Percentiles rank a stretch among this genome's conserved stretches.
phyloP scores from a whole-genome alignment of 2,888 invertebrate genomes.

The Drosophila peninsularis region DNA sequence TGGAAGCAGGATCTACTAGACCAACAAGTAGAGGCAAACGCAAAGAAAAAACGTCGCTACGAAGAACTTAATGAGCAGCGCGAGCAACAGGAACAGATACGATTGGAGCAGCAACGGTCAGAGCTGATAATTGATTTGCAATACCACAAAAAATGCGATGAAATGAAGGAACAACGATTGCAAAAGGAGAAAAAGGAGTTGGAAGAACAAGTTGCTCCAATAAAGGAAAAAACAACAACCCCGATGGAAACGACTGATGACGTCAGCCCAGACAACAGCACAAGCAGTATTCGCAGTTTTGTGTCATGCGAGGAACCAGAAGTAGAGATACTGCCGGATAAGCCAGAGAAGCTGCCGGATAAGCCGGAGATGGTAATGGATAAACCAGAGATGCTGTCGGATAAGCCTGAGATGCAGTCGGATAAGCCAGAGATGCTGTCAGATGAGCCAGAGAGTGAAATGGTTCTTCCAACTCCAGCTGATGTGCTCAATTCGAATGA shows the following conservation, averaged over 20 bases:
- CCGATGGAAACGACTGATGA: neutral
- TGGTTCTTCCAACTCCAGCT: slow-evolving; percentile 63
- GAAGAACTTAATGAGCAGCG: slow-evolving; percentile 76
- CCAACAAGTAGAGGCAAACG: slow-evolving; percentile 55
- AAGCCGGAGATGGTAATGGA: no score
- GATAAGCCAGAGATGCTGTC: neutral
- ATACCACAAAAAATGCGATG: slow-evolving; percentile 66
- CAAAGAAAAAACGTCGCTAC: slow-evolving; percentile 69
- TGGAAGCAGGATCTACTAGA: slow-evolving; percentile 76
- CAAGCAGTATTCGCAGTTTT: slow-evolving; percentile 50
- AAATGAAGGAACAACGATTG: slow-evolving; percentile 73
- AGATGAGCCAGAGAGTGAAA: neutral
- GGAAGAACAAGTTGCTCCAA: slow-evolving; percentile 26
- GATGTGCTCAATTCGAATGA: slow-evolving; percentile 82
- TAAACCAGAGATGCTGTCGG: no score
- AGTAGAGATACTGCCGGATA: neutral
- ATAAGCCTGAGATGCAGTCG: no score
- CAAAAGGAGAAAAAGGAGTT: slow-evolving; percentile 60
- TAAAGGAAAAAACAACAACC: neutral
- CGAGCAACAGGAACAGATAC: slow-evolving; percentile 71
- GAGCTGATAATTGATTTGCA: slow-evolving; percentile 76
- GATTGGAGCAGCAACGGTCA: slow-evolving; percentile 75
- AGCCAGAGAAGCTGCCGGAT: neutral
- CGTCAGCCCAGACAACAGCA: slow-evolving; percentile 53
- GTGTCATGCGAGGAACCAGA: slow-evolving; percentile 50